A percentile compares a stretch with the other conserved stretches of the same genome.
Conservation (phyloP, 2,888 invertebrate species). For the Leucozona laternaria region DNA sequence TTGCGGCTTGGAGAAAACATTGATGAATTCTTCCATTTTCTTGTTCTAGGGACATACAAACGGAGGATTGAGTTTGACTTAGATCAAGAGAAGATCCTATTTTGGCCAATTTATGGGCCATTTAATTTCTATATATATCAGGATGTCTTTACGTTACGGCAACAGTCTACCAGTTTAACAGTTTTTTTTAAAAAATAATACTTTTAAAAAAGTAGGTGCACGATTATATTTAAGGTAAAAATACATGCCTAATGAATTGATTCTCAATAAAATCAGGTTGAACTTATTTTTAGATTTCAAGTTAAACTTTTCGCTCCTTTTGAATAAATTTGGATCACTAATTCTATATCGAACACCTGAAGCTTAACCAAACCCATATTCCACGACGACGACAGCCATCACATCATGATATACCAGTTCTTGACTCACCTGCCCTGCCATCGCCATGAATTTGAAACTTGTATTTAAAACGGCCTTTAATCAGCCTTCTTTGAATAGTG, state of each 20-base stretch:
- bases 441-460: conserved; percentile 23
- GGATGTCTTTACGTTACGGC: too few species aligned
- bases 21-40: too few species aligned
- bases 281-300: background rate
- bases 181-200: too few species aligned
- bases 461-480: conserved; percentile 29
- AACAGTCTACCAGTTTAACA: too few species aligned
- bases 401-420: conserved; percentile 1
- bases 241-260: background rate
- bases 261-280: background rate
- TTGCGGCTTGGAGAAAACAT: too few species aligned
- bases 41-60: too few species aligned
- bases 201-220: too few species aligned
- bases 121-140: too few species aligned
- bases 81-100: too few species aligned
- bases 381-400: background rate
- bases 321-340: background rate
- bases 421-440: conserved; percentile 34
- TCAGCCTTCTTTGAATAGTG: conserved; percentile 33
- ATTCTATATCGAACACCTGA: conserved; percentile 5
- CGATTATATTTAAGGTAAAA: too few species aligned
- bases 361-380: conserved; percentile 13
- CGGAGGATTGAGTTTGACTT: too few species aligned
- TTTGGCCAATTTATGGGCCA: too few species aligned
- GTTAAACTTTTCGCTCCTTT: background rate